Evolutionary conservation across 1,140 invertebrate genomes (phyloP), one percentile per base, ranked within the genome.

Genomic region (Tachypleus tridentatus): DNA sequence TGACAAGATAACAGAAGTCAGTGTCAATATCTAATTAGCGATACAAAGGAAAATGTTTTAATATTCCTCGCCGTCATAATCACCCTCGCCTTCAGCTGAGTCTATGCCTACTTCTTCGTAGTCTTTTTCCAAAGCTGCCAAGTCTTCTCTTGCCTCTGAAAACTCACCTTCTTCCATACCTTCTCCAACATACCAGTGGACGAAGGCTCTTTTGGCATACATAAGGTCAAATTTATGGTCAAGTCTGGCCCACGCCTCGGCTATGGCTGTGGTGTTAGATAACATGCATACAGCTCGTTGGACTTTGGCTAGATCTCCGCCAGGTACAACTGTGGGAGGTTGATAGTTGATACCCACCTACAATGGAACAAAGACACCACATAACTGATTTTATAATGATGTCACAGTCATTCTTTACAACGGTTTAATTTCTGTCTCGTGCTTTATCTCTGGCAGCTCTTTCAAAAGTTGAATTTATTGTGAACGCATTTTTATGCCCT

Each of bases 151-250:
- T 61, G 89, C 89, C 76, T 92, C 89, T 4, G 84, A 86, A 79
- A 92, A 92, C 76, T 90, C 88, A 56, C 86, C 86, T 76, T 89
- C 86, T 76, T 91, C 87, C 87, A 91, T 89, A 74, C 88, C 87
- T 80, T 91, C 88, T 66, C 87, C 86, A 47, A 89, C 86, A 73
- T 87, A 88, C 87, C 88, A 91, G 74, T 91, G 88, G 50, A 91
- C 86, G 73, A 91, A 91, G 53, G 88, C 88, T 68, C 87, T 80
- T 80, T 90, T 91, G 49, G 80, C 76, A 68, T 83, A 87, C 85
- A 89, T 86, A 9, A 86, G 68, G 60, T 84, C 83, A 73, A 85
- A 89, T 70, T 89, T 89, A 65, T 81, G 80, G 64, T 81, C 78
- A 3, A 89, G 72, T 60, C 86, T 82, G 53, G 84, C 84, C 88